These are phyloP conservation scores for Brassicogethes aeneus DNA, from an alignment of 2,888 invertebrate genomes.

Conservation along the genomic window DNA sequence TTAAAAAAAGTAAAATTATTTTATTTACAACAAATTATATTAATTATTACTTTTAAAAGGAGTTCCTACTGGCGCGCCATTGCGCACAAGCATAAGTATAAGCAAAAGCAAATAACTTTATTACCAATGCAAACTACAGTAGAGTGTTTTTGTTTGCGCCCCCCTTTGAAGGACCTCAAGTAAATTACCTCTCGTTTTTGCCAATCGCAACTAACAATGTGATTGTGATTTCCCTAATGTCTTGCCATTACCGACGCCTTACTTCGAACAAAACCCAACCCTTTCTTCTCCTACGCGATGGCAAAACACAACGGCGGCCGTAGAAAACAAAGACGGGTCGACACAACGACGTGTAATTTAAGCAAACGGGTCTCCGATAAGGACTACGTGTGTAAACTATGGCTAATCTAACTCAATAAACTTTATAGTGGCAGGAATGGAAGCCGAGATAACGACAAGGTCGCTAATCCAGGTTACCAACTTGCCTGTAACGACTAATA, in stretches of 20 bases:
- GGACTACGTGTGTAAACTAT: conserved; percentile 43
- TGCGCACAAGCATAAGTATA: too few species aligned
- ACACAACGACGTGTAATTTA: conserved; percentile 36
- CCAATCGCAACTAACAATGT: conserved; percentile 7
- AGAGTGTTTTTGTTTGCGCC: not conserved
- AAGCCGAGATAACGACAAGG: conserved; percentile 41
- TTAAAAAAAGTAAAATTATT: too few species aligned
- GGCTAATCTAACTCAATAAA: conserved; percentile 45
- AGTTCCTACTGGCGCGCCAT: too few species aligned
- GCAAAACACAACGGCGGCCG: conserved; percentile 32
- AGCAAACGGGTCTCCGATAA: conserved; percentile 42
- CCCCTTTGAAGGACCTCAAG: not conserved
- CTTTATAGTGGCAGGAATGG: conserved; percentile 44
- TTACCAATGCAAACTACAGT: not conserved
- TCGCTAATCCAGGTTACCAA: conserved; percentile 38
- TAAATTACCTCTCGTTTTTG: conserved; percentile 8
- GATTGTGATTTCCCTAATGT: conserved; percentile 19
- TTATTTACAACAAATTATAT: too few species aligned
- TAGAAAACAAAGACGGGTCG: conserved; percentile 38
- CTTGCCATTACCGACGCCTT: conserved; percentile 32
- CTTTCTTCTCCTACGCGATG: conserved; percentile 23
- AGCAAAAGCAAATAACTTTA: too few species aligned
- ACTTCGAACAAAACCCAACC: conserved; percentile 19
- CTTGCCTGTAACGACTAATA: conserved; percentile 37
- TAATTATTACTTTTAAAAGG: too few species aligned